Conservation (phyloP, 2,113 vertebrate species). For the Dasypus novemcinctus region DNA sequence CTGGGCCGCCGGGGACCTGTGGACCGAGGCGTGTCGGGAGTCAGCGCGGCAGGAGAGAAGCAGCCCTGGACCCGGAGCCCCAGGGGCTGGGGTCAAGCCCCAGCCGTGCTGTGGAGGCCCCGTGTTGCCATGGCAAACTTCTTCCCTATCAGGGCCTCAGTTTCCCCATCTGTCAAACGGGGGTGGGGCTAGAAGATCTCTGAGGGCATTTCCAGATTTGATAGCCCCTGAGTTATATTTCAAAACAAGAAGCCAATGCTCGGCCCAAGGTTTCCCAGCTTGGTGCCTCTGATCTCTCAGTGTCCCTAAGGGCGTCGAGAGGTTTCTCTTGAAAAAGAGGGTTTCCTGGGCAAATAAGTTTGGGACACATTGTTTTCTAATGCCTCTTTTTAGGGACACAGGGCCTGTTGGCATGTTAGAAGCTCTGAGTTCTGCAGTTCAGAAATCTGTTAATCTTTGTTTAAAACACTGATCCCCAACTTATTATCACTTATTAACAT, state of each 20-base stretch:
- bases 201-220: background rate
- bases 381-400: background rate
- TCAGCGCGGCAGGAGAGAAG: background rate
- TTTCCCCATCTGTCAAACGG: background rate
- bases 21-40: background rate
- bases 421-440: background rate
- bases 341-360: background rate
- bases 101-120: background rate
- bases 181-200: background rate
- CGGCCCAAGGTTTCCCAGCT: background rate
- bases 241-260: background rate
- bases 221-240: background rate
- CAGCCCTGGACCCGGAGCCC: no score
- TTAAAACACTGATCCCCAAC: background rate
- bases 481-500: background rate
- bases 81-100: background rate
- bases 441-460: background rate
- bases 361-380: background rate
- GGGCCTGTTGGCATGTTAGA: background rate
- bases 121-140: background rate
- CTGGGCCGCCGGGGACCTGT: background rate
- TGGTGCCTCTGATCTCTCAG: accelerated
- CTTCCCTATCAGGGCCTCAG: background rate
- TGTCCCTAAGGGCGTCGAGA: background rate
- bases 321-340: background rate